These are phyloP conservation scores for Clarias batrachus DNA, from an alignment of 2,113 vertebrate species.

Conservation along the genomic window DNA sequence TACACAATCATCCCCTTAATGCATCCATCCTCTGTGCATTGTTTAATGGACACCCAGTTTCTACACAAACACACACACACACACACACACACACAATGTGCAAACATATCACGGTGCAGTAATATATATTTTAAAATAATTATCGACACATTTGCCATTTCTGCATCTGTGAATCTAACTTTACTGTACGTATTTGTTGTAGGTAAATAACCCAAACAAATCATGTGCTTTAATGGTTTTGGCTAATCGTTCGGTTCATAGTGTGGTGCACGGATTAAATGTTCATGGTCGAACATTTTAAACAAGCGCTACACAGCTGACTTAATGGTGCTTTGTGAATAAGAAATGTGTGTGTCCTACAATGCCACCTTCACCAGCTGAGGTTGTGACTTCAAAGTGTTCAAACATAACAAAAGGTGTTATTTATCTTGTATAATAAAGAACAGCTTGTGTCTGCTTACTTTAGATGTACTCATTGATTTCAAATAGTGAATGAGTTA, in stretches of 20 bases:
- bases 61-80: not conserved
- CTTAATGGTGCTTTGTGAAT: not conserved
- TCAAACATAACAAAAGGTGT: not conserved
- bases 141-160: not conserved
- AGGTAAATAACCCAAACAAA: not conserved
- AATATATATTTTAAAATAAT: not conserved
- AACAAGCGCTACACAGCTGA: not conserved
- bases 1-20: not conserved
- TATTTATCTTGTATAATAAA: not conserved
- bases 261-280: not conserved
- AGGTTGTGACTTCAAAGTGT: not conserved
- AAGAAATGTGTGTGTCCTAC: not conserved
- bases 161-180: not conserved
- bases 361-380: not conserved
- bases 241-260: not conserved
- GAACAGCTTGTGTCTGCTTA: not conserved
- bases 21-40: not conserved
- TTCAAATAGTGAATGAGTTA: not conserved
- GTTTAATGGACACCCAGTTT: too few species aligned
- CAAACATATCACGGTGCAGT: not conserved
- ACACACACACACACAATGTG: not conserved
- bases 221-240: not conserved
- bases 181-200: not conserved
- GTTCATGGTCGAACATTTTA: too few species aligned
- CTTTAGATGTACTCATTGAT: not conserved